Percentiles rank a stretch among this genome's conserved stretches.
Evolutionary conservation across 2,888 invertebrate genomes (phyloP).

Genomic region (Amphipyra tragopoginis): DNA sequence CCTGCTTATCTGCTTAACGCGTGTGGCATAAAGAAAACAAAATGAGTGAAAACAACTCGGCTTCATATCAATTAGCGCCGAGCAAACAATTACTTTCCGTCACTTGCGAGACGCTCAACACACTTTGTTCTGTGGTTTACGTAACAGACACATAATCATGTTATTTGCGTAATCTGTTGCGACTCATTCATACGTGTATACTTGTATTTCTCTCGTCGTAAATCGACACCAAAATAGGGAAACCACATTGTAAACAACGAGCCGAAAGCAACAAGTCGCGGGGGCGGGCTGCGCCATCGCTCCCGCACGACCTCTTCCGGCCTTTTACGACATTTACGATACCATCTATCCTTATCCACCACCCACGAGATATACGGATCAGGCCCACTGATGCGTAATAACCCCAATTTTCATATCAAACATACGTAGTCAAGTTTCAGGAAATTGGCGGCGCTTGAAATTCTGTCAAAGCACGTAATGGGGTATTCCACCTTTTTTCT

Average conservation of each 20-base stretch:
- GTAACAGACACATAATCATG: conserved; percentile 41
- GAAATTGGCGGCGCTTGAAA: conserved; percentile 34
- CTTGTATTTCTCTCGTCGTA: conserved; percentile 63
- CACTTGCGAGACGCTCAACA: conserved; percentile 50
- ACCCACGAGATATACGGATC: conserved; percentile 58
- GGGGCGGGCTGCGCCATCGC: conserved; percentile 59
- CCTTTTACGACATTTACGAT: conserved; percentile 72
- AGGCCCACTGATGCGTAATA: conserved; percentile 55
- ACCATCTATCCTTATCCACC: conserved; percentile 63
- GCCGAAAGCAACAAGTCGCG: conserved; percentile 82
- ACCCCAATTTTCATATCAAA: conserved; percentile 47
- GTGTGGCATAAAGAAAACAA: conserved; percentile 52
- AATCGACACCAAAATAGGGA: conserved; percentile 69
- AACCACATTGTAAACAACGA: conserved; percentile 75
- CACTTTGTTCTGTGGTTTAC: conserved; percentile 58
- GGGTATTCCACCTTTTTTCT: conserved; percentile 30
- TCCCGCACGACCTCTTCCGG: conserved; percentile 72
- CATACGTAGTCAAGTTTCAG: conserved; percentile 31
- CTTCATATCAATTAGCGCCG: conserved; percentile 52
- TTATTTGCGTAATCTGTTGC: conserved; percentile 63
- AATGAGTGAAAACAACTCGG: conserved; percentile 47
- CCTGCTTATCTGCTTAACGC: conserved; percentile 42
- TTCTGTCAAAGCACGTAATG: conserved; percentile 46
- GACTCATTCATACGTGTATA: conserved; percentile 60
- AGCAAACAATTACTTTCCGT: conserved; percentile 55